Conservation (phyloP, 2,888 invertebrate genomes). For the Himalopsyche tibetana region DNA sequence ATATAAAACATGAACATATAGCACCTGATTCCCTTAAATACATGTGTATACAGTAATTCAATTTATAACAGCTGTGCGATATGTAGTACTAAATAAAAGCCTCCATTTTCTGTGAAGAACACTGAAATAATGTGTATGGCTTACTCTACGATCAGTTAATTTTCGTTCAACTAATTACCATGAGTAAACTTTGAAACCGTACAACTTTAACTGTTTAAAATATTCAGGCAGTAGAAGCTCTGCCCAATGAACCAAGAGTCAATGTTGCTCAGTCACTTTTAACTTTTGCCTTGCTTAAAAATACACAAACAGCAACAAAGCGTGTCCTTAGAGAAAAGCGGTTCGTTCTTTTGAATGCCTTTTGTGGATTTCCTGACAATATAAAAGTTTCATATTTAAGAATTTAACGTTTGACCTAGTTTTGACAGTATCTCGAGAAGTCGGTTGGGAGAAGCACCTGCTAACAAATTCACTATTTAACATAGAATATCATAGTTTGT, state of each 20-base stretch:
- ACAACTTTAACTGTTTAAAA: too few relatives aligned
- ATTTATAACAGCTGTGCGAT: too few relatives aligned
- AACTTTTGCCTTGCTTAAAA: neutral
- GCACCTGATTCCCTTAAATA: too few relatives aligned
- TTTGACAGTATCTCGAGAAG: neutral
- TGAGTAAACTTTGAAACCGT: too few relatives aligned
- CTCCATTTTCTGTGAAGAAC: too few relatives aligned
- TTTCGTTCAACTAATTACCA: too few relatives aligned
- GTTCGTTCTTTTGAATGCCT: neutral
- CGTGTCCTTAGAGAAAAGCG: neutral
- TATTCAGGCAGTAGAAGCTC: too few relatives aligned
- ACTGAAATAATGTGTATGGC: too few relatives aligned
- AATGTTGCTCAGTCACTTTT: neutral
- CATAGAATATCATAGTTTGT: neutral
- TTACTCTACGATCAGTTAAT: too few relatives aligned
- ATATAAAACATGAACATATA: too few relatives aligned
- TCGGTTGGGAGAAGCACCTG: neutral
- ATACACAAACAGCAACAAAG: neutral
- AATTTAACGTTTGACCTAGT: conserved; percentile 27
- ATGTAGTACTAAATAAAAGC: too few relatives aligned
- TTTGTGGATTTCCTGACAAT: neutral
- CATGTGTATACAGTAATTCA: too few relatives aligned
- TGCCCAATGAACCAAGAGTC: neutral
- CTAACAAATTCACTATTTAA: neutral
- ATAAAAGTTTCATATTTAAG: neutral